Percentiles rank a stretch among this genome's conserved stretches.
Conservation (phyloP, 30 jellyfish, hydroid and myxozoan genomes). For the Turritopsis rubra region DNA sequence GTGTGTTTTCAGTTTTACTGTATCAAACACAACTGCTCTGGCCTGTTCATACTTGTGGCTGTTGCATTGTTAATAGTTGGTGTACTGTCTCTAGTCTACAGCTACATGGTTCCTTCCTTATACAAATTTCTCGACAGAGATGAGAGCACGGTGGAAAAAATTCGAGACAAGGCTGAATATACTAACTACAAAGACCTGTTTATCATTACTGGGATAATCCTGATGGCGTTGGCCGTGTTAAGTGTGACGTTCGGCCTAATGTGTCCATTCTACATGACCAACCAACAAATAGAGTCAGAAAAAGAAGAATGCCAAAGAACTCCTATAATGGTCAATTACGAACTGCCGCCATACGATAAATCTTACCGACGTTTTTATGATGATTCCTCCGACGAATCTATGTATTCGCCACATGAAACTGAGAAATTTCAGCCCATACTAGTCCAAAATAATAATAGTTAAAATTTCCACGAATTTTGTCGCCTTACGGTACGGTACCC, state of each 20-base stretch:
- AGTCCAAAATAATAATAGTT: background rate
- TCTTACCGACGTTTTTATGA: background rate
- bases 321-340: conserved; percentile 16
- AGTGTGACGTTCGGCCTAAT: background rate
- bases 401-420: background rate
- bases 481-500: background rate
- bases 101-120: conserved; percentile 3
- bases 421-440: background rate
- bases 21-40: background rate
- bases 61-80: conserved; percentile 1
- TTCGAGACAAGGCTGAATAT: background rate
- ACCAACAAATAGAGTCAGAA: background rate
- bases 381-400: background rate
- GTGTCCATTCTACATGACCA: conserved; percentile 6
- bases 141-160: background rate
- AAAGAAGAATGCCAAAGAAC: conserved; percentile 16
- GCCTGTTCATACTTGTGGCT: background rate
- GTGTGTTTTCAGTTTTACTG: background rate
- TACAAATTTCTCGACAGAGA: background rate
- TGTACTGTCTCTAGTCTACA: background rate
- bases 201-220: background rate
- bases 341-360: conserved; percentile 6
- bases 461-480: background rate
- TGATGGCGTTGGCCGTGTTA: background rate
- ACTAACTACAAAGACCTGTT: background rate